Evolutionary conservation across 2,113 vertebrate genomes (phyloP).

Genomic region (Nymphicus hollandicus): DNA sequence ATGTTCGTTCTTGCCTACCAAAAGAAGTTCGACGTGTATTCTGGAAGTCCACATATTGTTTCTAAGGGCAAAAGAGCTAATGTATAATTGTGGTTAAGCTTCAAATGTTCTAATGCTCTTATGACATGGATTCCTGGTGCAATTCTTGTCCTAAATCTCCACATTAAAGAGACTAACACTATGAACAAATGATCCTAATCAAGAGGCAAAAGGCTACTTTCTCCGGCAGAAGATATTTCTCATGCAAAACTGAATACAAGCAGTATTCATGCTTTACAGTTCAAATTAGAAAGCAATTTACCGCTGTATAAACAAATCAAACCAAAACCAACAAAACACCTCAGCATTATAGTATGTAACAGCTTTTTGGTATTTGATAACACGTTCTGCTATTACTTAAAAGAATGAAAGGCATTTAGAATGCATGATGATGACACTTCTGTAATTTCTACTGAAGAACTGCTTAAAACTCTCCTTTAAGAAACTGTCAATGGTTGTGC

Average conservation of each 20-base stretch:
- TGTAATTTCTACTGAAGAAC: neutral
- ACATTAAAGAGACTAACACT: neutral
- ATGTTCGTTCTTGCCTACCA: neutral
- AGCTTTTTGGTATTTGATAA: neutral
- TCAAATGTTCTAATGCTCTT: neutral
- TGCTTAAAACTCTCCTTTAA: neutral
- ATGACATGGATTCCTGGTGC: neutral
- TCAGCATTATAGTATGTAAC: neutral
- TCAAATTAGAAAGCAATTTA: neutral
- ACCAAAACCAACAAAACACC: neutral
- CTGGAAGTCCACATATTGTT: neutral
- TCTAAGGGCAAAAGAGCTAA: neutral
- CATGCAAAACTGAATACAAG: neutral
- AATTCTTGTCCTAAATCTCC: neutral
- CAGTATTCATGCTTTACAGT: neutral
- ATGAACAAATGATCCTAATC: neutral
- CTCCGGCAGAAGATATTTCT: neutral
- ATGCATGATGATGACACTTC: neutral
- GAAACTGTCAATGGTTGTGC: neutral
- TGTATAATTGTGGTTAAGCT: neutral
- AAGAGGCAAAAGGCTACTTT: neutral
- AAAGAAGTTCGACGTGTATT: neutral
- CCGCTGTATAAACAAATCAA: neutral
- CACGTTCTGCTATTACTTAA: neutral
- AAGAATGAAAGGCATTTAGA: neutral